Base-by-base conservation (phyloP, 2,113 vertebrate genomes). In the Labeo rohita region DNA sequence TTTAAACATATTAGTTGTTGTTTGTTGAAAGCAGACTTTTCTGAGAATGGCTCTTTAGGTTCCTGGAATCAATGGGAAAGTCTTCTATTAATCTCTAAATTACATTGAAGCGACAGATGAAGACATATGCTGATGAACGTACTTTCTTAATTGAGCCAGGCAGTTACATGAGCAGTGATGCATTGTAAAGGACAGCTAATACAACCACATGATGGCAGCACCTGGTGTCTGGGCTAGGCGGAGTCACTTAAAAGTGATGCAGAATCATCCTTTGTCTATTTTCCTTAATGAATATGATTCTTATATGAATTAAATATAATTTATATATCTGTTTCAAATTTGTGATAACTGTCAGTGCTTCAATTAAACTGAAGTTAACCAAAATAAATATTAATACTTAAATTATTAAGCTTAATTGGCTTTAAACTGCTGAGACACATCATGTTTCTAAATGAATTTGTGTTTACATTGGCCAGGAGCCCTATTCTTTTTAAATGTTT, bases 171-270 rank as follows among this genome's bases (percentile, higher is more conserved):
- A 59, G 54, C 54, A 8, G 28, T 65, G 28, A 68, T 66, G 65
- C 28, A 36, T 66, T 52, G 8, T 18, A 21, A n/a, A 18, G 6
- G 6, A 11, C 56, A 84, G 18, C 8, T 63, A 13, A 76, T 28
- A 15, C 47, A 76, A 50, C 78, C 85, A 86, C 68, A 23, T 50
- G 85, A 81, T 86, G 78, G 52, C 85, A 75, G 56, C 61, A 86
- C 39, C 11, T 50, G 36, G 21, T 9, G 3, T 70, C n/a, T 43
- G 16, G 66, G 6, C 12, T 66, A 0, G 28, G 63, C 63, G 2
- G 28, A 28, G 28, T 28, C 28, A 2, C 28, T 28, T 28, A 28
- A 28, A 28, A 13, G 68, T 68, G 12, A 68, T 36, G 13, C 65
- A 36, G 65, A 34, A 1, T 10, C 0, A 72, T 43, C 16, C 36